Base-by-base conservation (phyloP, 53 echinoderm and acorn worm genomes). In the Echinarachnius parma region DNA sequence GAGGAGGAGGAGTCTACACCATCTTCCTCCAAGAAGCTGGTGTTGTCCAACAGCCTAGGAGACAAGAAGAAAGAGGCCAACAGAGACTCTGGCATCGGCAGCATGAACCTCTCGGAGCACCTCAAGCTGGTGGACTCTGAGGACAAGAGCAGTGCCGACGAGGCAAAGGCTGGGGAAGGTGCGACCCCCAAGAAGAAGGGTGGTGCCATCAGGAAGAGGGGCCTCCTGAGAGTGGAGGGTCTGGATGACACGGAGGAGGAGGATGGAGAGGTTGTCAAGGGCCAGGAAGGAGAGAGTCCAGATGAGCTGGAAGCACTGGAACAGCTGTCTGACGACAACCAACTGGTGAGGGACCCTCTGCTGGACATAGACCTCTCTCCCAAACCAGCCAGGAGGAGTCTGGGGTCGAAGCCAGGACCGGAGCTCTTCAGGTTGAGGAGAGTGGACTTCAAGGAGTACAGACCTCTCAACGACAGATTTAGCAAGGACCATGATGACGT, bases 301-400 rank as follows among this genome's bases (percentile, higher is more conserved):
- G 94, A 94, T 79, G 90, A 94, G 72, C 54, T 94, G 37, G 96
- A 95, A 65, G 90, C 85, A 15, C 71, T 95, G 16, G 96, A 95
- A 68, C 69, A 79, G 34, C 67, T 83, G 11, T 83, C 83, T 5
- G 83, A 83, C 28, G 77, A 83, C 46, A 61, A 47, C 23, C 48
- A 53, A 5, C 74, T 62, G 11, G 74, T 48, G 2, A 44, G 23
- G 11, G 70, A 69, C 11, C 70, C 70, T 0, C 53, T 69, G 18
- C 35, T 70, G 16, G 70, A 72, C 74, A 57, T 72, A 23, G 58
- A 72, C n/a, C 15, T 72, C 34, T 72, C 74, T 56, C 74, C 52
- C 4, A 81, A 16, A 22, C 42, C 61, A 36, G 4, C 46, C 15
- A 82, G 66, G 33, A 75, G 50, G 37, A 64, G 45, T 9, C 31